Conservation (phyloP, 2,797 vertebrate genomes). For the Falco biarmicus region DNA sequence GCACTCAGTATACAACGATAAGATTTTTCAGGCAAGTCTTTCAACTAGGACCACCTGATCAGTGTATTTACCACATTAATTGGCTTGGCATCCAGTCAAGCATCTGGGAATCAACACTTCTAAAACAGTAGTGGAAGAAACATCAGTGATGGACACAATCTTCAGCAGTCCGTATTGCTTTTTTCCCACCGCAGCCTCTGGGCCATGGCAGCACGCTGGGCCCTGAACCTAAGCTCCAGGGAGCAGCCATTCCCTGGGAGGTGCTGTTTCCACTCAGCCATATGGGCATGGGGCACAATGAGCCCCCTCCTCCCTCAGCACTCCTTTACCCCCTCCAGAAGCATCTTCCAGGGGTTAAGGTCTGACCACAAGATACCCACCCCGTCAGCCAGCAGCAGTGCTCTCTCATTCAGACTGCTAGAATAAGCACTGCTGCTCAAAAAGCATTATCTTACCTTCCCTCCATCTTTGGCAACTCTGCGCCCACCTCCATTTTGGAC, state of each 20-base stretch:
- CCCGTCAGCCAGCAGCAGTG: not conserved
- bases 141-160: rapidly evolving
- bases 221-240: not conserved
- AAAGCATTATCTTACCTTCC: not conserved
- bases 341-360: not conserved
- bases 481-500: not conserved
- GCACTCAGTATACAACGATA: not conserved
- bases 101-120: not conserved
- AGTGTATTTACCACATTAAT: not conserved
- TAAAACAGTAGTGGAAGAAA: not conserved
- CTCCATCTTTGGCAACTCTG: not conserved
- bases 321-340: not conserved
- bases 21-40: not conserved
- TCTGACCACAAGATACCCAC: not conserved
- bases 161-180: not conserved
- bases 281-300: not conserved
- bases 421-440: not conserved
- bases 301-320: not conserved
- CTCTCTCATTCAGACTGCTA: not conserved
- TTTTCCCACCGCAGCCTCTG: not conserved
- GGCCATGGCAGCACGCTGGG: not conserved
- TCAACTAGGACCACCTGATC: not conserved
- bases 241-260: not conserved
- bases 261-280: not conserved
- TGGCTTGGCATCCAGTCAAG: not conserved